Evolutionary conservation across 2,888 invertebrate species (phyloP), one percentile per base, ranked within the genome.

Genomic region (Horisme vitalbata): DNA sequence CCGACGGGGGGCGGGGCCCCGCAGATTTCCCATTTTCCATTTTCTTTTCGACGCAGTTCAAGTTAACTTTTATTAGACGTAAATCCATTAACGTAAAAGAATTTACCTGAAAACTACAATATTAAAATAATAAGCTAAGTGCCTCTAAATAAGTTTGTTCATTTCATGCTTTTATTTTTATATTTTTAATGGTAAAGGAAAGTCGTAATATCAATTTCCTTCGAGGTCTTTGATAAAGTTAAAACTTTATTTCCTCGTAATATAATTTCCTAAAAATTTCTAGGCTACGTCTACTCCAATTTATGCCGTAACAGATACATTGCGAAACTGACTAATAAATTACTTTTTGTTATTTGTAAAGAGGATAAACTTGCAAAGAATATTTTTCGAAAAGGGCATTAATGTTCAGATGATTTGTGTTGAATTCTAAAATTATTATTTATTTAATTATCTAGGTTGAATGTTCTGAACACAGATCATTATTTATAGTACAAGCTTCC

Each of bases 41-140:
- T n/a, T n/a, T n/a, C n/a, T n/a, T n/a, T n/a, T n/a, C n/a, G n/a
- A n/a, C n/a, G n/a, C n/a, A n/a, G n/a, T n/a, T n/a, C n/a, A n/a
- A n/a, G n/a, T n/a, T n/a, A n/a, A n/a, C n/a, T n/a, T n/a, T n/a
- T n/a, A n/a, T n/a, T n/a, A n/a, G n/a, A n/a, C n/a, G n/a, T n/a
- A n/a, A n/a, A n/a, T n/a, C n/a, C n/a, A n/a, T n/a, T n/a, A n/a
- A n/a, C n/a, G n/a, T n/a, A n/a, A n/a, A n/a, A n/a, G n/a, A n/a
- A n/a, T n/a, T n/a, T n/a, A n/a, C n/a, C n/a, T n/a, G n/a, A n/a
- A n/a, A n/a, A n/a, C n/a, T n/a, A n/a, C n/a, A n/a, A n/a, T n/a
- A n/a, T n/a, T n/a, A 32, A 32, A 32, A 31, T 18, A 32, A 32
- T 20, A 31, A 20, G 7, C 20, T 20, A 32, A 32, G 11, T 32